A percentile compares a stretch with the other conserved stretches of the same genome.
phyloP scores from a whole-genome alignment of 1,140 invertebrate genomes.

The Lordiphosa collinella region DNA sequence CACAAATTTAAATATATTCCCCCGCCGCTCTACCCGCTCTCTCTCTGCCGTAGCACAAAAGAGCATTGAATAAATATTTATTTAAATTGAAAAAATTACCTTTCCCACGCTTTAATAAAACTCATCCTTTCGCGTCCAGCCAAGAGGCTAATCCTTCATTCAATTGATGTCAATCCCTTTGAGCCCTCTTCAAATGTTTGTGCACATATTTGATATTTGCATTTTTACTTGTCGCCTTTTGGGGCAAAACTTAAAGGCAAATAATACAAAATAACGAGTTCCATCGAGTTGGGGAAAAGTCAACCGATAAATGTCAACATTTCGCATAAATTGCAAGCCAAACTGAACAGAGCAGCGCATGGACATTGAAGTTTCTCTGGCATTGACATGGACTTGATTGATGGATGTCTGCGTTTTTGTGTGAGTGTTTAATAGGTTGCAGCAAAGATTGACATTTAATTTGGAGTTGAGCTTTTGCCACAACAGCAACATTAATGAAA shows the following conservation, averaged over 20 bases:
- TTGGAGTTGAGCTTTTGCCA: constrained; percentile 17
- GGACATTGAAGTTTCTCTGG: neutral
- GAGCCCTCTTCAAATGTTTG: constrained; percentile 62
- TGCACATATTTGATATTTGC: constrained; percentile 43
- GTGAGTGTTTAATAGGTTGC: constrained; percentile 15
- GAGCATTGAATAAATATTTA: constrained; percentile 49
- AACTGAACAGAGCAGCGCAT: too few species aligned
- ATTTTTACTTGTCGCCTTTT: constrained; percentile 32
- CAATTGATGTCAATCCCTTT: constrained; percentile 47
- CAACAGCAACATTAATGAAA: too few species aligned
- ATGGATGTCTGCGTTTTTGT: constrained; percentile 11
- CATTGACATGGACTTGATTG: constrained; percentile 46
- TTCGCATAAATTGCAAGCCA: constrained; percentile 70
- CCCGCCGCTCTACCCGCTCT: neutral
- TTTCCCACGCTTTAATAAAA: neutral
- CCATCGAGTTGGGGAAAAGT: constrained; percentile 24
- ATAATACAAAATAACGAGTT: constrained; percentile 9
- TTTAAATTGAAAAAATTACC: neutral
- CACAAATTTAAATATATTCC: constrained; percentile 21
- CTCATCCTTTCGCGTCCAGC: constrained; percentile 14
- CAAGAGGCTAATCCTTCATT: constrained; percentile 28
- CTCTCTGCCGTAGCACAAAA: too few species aligned
- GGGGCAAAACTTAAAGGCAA: constrained; percentile 32
- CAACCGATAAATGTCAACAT: constrained; percentile 68
- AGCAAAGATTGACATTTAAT: constrained; percentile 47